Evolutionary conservation across 2,113 vertebrate species (phyloP), one percentile per base, ranked within the genome.

Genomic region (Actenoides hombroni): DNA sequence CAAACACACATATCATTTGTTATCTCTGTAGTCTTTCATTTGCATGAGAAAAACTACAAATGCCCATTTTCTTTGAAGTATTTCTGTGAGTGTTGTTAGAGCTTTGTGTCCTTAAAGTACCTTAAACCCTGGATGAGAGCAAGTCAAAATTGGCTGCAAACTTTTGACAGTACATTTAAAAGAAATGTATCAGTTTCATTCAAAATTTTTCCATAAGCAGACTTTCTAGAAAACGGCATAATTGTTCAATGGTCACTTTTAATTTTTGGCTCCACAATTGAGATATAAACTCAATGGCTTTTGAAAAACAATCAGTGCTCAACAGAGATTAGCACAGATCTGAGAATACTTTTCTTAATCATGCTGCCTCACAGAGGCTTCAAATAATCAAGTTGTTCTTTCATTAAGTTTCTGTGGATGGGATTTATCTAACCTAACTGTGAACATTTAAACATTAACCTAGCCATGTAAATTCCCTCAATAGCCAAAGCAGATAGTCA

Each of bases 1-100:
- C 65, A 93, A 92, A 87, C 91, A 91, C 89, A 83, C 88, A 88
- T 3, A 16, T 74, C 19, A 18, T 29, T 78, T 88, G 44, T 74
- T 95, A 95, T 96, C 94, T 57, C 29, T 61, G 16, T 28, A 71
- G 48, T 16, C 44, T 88, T 65, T 24, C n/a, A 85, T 90, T 79
- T 10, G 3, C 46, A 8, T 91, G 94, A 90, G 94, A 95, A 97
- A 96, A 95, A 70, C 19, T 33, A 54, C 93, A 96, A 69, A 80
- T 95, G 96, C 5, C 0, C 2, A 1, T 59, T 94, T 69, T 80
- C 87, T 93, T 85, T 95, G 74, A 97, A 96, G 91, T 82, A 48
- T 37, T 59, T 95, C 13, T 76, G 9, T 51, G 77, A 87, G 42
- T 54, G 83, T 95, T 6, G 1, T 1, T 48, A 33, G n/a, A 37